These are phyloP conservation scores for Parnassius glacialis DNA, from an alignment of 2,888 invertebrate species.

Conservation along the genomic window DNA sequence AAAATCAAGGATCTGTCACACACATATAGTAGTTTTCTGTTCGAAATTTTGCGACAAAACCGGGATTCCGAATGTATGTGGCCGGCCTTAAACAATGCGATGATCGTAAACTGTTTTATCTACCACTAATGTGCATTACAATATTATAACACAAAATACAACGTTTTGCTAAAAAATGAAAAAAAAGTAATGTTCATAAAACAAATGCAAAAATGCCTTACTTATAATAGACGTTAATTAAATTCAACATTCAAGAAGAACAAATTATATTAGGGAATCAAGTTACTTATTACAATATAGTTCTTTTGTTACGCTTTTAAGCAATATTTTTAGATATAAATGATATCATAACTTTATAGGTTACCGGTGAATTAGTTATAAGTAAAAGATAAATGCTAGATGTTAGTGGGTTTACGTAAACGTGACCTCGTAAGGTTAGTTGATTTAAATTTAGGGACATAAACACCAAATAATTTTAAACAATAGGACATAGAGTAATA, in stretches of 20 bases:
- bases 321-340: conserved; percentile 18
- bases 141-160: conserved; percentile 9
- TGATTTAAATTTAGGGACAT: conserved; percentile 53
- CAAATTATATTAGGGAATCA: conserved; percentile 7
- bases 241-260: conserved; percentile 4
- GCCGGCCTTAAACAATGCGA: too few relatives aligned
- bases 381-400: conserved; percentile 39
- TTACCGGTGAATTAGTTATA: conserved; percentile 32
- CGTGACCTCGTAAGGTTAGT: conserved; percentile 39
- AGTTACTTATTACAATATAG: neutral
- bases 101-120: too few relatives aligned
- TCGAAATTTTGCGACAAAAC: too few relatives aligned
- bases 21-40: too few relatives aligned
- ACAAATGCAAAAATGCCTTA: conserved; percentile 24
- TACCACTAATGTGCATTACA: too few relatives aligned
- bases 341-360: conserved; percentile 21
- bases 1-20: too few relatives aligned
- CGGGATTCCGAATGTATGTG: too few relatives aligned
- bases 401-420: conserved; percentile 37
- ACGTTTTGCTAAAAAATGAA: neutral
- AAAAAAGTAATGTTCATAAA: conserved; percentile 2
- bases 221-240: conserved; percentile 16
- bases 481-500: conserved; percentile 44
- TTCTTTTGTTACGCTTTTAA: conserved; percentile 20
- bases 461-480: conserved; percentile 75